Base-by-base conservation (phyloP, 2,113 vertebrate species). In the Neotragus moschatus region DNA sequence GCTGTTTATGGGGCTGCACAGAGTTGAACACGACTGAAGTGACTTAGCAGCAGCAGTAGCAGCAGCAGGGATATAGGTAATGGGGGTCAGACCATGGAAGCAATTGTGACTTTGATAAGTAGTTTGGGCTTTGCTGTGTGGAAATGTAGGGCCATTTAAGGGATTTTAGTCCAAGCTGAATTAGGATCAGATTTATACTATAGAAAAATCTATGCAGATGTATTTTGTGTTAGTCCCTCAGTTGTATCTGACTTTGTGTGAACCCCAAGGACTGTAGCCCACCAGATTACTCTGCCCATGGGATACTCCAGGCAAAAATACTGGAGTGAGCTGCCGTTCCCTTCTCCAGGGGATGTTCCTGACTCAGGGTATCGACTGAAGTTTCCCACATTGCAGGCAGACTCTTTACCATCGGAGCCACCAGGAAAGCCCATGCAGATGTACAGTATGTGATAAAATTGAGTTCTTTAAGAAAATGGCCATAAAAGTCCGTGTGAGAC, bases 321-420 rank as follows among this genome's bases (percentile, higher is more conserved):
- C 66, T 70, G 21, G 19, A 23, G 19, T 23, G 66, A 21, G 66
- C 21, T 70, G n/a, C 66, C 0, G 0, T 39, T 39, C 10, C 66
- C 19, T 70, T 70, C 66, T 39, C n/a, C 66, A 70, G n/a, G 66
- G 9, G 10, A 70, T 39, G n/a, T 70, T 70, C n/a, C n/a, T 70
- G 66, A 39, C 10, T 70, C 66, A 70, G 19, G n/a, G 19, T 10
- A 39, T 39, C 19, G 0, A 70, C 19, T 5, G 2, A 70, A 19
- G 5, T 39, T 39, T 70, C 66, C 66, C 66, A 39, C 19, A 23
- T 70, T 39, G n/a, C 66, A 39, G 66, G 19, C 10, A 70, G 66
- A 23, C n/a, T 21, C 1, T 70, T 70, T 36, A 70, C 5, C 66
- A 39, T 70, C 0, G 2, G 2, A 13, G 2, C 19, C n/a, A 39